Conservation (phyloP, 2,113 vertebrate genomes). For the Lagopus muta region DNA sequence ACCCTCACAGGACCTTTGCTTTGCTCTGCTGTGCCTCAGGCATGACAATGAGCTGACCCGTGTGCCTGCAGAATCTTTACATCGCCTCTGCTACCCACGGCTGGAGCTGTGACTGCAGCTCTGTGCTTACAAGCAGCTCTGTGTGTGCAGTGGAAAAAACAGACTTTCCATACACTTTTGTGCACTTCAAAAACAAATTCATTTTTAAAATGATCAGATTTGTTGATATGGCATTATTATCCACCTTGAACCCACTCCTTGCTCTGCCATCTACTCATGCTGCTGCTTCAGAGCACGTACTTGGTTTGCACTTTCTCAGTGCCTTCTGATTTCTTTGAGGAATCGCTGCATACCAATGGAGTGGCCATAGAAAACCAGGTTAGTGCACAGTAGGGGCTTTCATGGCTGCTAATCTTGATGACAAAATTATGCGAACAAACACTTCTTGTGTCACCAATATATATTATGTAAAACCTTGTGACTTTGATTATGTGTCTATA, state of each 20-base stretch:
- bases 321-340: background rate
- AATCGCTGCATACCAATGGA: background rate
- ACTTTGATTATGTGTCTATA: conserved; percentile 75
- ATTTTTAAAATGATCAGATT: background rate
- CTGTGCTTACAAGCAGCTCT: background rate
- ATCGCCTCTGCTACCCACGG: background rate
- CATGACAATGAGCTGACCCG: background rate
- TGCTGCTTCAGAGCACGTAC: background rate
- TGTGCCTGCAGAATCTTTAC: background rate
- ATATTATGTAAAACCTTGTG: conserved; percentile 78
- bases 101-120: background rate
- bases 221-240: background rate
- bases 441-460: conserved; percentile 70
- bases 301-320: background rate
- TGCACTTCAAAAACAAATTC: background rate
- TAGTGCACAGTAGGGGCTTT: conserved; percentile 73
- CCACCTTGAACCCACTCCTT: rapidly evolving
- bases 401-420: conserved; percentile 70
- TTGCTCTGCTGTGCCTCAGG: background rate
- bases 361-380: conserved; percentile 35
- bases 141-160: background rate
- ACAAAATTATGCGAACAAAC: conserved; percentile 69
- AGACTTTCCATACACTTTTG: background rate
- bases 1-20: background rate
- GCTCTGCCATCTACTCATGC: background rate